Evolutionary conservation across 2,888 invertebrate genomes (phyloP).

Genomic region (Odontomyia ornata): DNA sequence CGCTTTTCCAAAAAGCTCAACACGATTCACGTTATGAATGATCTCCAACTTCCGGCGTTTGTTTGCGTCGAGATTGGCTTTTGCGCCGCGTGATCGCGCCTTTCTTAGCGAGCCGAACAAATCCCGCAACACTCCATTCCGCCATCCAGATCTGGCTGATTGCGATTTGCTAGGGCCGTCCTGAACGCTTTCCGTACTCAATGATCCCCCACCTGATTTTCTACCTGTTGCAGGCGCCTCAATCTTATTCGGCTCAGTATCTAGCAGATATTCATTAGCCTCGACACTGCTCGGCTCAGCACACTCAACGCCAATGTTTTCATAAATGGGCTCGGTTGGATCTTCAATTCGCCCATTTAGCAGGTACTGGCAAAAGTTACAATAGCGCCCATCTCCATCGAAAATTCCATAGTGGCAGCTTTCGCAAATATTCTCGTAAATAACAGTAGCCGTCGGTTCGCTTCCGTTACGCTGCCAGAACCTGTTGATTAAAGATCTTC

Average conservation of each 20-base stretch:
- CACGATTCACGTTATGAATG: conserved; percentile 59
- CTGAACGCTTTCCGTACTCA: neutral
- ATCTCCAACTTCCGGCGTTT: conserved; percentile 56
- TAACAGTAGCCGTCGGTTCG: conserved; percentile 10
- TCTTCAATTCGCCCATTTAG: conserved; percentile 55
- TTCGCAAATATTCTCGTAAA: conserved; percentile 61
- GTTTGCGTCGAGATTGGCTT: conserved; percentile 47
- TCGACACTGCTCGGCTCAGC: conserved; percentile 58
- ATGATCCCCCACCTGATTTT: neutral
- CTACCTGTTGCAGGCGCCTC: neutral
- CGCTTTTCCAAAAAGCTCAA: conserved; percentile 51
- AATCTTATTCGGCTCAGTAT: too few species aligned
- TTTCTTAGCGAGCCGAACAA: conserved; percentile 46
- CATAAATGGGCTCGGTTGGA: conserved; percentile 56
- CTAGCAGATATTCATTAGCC: conserved; percentile 54
- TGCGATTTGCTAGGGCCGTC: neutral
- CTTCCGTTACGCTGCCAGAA: conserved; percentile 34
- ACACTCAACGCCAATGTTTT: conserved; percentile 61
- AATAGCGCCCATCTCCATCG: conserved; percentile 59
- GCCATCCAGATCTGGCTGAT: neutral
- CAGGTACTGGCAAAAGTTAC: conserved; percentile 61
- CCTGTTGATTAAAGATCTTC: conserved; percentile 40
- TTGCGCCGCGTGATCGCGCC: conserved; percentile 41
- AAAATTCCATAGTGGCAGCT: conserved; percentile 63
- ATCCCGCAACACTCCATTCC: conserved; percentile 36